Conservation (phyloP, 2,113 vertebrate species). For the Platichthys stellatus region DNA sequence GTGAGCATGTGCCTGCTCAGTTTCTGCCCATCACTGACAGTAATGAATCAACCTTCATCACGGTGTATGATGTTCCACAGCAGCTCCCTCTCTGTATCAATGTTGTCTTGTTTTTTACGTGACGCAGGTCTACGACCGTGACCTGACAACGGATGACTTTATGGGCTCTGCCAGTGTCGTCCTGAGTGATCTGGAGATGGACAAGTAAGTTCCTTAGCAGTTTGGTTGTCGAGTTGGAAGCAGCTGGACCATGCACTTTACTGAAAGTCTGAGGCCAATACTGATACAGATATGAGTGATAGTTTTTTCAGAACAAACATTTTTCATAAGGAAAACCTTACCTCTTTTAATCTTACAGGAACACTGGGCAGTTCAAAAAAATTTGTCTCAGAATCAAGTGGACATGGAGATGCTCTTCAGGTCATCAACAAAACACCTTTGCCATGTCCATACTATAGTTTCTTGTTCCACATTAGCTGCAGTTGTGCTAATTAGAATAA, state of each 20-base stretch:
- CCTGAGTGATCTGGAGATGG: constrained; percentile 87
- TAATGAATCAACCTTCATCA: background rate
- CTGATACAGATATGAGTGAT: background rate
- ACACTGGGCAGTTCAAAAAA: too few species aligned
- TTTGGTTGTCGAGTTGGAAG: background rate
- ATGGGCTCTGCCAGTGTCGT: constrained; percentile 90
- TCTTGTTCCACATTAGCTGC: too few species aligned
- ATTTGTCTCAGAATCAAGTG: too few species aligned
- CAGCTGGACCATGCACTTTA: background rate
- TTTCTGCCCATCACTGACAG: background rate
- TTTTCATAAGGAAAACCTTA: too few species aligned
- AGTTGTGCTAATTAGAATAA: too few species aligned
- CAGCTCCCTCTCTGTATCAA: background rate
- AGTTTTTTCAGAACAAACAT: background rate
- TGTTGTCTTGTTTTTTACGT: background rate
- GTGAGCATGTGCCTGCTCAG: background rate
- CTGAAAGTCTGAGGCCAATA: background rate
- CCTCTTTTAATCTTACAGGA: too few species aligned
- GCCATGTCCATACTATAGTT: too few species aligned
- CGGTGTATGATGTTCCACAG: background rate
- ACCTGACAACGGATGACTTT: constrained; percentile 95
- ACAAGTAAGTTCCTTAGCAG: constrained; percentile 84
- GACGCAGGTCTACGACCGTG: constrained; percentile 93
- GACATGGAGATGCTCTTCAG: too few species aligned
- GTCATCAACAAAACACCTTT: too few species aligned